Conservation (phyloP, 1,140 invertebrate genomes). For the Conus ventricosus region DNA sequence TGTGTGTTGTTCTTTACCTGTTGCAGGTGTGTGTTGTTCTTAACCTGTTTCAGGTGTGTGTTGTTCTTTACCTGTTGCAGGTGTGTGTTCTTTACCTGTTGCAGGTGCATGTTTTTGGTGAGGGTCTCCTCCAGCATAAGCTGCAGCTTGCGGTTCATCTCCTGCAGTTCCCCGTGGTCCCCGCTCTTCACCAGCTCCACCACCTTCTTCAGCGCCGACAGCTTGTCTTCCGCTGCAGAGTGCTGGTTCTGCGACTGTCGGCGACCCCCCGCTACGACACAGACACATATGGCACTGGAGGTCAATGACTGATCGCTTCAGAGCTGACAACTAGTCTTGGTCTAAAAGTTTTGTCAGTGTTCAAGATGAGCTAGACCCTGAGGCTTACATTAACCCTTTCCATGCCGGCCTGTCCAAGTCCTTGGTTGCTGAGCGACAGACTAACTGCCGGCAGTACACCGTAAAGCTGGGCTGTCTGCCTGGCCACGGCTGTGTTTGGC, state of each 20-base stretch:
- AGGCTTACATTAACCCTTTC: too few species aligned
- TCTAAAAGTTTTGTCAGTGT: too few species aligned
- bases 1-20: not conserved
- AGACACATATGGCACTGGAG: too few species aligned
- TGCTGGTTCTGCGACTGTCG: slow-evolving; percentile 11
- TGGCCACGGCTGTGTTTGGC: too few species aligned
- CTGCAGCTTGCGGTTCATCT: slow-evolving; percentile 75
- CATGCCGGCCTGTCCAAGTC: too few species aligned
- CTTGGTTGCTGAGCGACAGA: too few species aligned
- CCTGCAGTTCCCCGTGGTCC: slow-evolving; percentile 74
- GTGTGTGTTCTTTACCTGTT: slow-evolving; percentile 70
- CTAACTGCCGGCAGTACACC: too few species aligned
- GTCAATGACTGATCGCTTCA: too few species aligned
- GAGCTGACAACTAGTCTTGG: too few species aligned
- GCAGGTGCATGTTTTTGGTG: slow-evolving; percentile 80
- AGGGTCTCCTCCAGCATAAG: slow-evolving; percentile 79
- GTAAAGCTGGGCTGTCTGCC: too few species aligned
- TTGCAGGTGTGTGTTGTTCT: slow-evolving; percentile 51
- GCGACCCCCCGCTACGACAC: not conserved
- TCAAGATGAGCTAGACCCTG: too few species aligned
- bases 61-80: slow-evolving; percentile 35
- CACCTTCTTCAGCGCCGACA: slow-evolving; percentile 73
- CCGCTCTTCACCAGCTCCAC: slow-evolving; percentile 74
- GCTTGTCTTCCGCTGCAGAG: slow-evolving; percentile 67
- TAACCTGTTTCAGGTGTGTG: not conserved